Percentiles rank a stretch among this genome's conserved stretches.
These are phyloP conservation scores for Oryzias dopingdopingensis DNA, from an alignment of 2,797 vertebrate species.

Conservation along the genomic window DNA sequence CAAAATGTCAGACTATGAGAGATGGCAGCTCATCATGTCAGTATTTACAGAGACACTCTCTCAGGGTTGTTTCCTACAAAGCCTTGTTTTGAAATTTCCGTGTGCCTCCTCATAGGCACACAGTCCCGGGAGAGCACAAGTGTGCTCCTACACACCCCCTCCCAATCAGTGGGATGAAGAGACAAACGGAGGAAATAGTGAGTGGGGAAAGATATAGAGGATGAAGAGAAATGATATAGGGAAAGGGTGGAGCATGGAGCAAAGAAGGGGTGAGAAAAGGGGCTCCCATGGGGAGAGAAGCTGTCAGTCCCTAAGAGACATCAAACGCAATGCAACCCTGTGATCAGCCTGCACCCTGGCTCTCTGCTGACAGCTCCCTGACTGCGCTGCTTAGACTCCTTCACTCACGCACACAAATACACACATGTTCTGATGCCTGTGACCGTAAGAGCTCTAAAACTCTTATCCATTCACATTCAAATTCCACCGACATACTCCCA, in stretches of 20 bases:
- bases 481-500: constrained; percentile 59
- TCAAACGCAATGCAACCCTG: constrained; percentile 77
- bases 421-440: constrained; percentile 33
- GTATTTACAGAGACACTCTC: constrained; percentile 63
- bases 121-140: constrained; percentile 47
- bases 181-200: constrained; percentile 21
- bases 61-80: constrained; percentile 50
- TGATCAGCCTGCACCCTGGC: constrained; percentile 78
- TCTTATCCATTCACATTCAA: constrained; percentile 62
- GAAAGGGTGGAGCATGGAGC: constrained; percentile 47
- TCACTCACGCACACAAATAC: constrained; percentile 36
- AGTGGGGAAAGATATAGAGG: constrained; percentile 41
- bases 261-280: constrained; percentile 50
- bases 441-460: constrained; percentile 46
- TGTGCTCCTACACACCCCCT: constrained; percentile 33
- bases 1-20: constrained; percentile 62
- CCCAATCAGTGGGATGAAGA: constrained; percentile 32
- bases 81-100: constrained; percentile 46
- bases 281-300: constrained; percentile 70
- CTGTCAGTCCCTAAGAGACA: constrained; percentile 83
- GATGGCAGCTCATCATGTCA: constrained; percentile 68
- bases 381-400: constrained; percentile 71
- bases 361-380: constrained; percentile 77
- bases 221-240: constrained; percentile 55
- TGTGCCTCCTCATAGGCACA: constrained; percentile 27